Evolutionary conservation across 2,113 vertebrate genomes (phyloP), one percentile per base, ranked within the genome.

Genomic region (Leptodactylus fuscus): DNA sequence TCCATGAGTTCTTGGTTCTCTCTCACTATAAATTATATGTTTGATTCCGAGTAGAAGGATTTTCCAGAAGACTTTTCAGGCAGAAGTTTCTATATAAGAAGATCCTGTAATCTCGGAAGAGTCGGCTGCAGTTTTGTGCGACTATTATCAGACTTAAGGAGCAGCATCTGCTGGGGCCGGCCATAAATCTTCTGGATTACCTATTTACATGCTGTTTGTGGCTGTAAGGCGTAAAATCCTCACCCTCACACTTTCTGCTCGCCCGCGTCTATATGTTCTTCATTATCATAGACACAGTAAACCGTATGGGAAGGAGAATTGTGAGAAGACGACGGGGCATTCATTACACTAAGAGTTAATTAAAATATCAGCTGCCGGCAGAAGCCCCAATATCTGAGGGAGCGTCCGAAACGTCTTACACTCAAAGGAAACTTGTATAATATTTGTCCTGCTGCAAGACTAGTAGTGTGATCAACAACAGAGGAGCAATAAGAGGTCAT

Each of bases 141-240:
- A 46, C 80, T 49, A 29, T 81, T 69, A 81, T 81, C 62, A 51
- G 62, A 69, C 41, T 22, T 46, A 81, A 10, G 41, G 22, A 27
- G 55, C 2, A 67, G 79, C 58, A 67, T 32, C 60, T 70, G 27
- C 44, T 11, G 46, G 76, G 44, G 67, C 20, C 24, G 5, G 27
- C 60, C 9, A 18, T 81, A 70, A 81, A 51, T 49, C 80, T 51
- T 81, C 49, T n/a, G 4, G 24, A 70, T 81, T 70, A 29, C 24
- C 80, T 49, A 69, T 51, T 69, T 70, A 70, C 62, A 69, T 70
- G 44, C 44, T 70, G 44, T 81, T 67, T 36, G 32, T 62, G 51
- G 18, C 77, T 41, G 53, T 13, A 22, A 80, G 53, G 24, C 77
- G 22, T 8, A 1, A 13, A 12, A 13, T 79, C 12, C 34, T 62